Evolutionary conservation across 1,140 invertebrate species (phyloP), one percentile per base, ranked within the genome.

Genomic region (Mycetomoellerius zeteki): DNA sequence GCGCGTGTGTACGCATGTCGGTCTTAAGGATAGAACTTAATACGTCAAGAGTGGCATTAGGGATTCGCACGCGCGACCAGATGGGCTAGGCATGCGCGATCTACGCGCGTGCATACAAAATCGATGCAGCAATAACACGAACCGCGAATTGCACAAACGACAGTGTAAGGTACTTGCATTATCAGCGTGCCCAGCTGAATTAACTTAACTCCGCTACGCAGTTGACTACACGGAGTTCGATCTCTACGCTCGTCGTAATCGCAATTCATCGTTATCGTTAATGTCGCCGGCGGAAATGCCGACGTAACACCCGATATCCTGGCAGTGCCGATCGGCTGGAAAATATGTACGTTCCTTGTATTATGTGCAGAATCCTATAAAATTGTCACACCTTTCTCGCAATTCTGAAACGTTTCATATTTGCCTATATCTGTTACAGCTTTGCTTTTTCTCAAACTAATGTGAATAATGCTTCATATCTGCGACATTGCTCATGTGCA

Each of bases 191-290:
- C 58, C 16, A 37, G 10, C 4, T 85, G 24, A 85, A 78, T 54
- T 85, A 77, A 47, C 67, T 82, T 82, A 82, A 77, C 60, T 85
- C 73, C 60, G 71, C 37, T 76, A 75, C 56, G 50, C 37, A 50
- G 67, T 24, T 75, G 37, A 75, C 12, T 62, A 37, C 14, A 10
- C 21, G 30, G n/a, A 64, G 56, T 85, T 77, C 58, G 47, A 37
- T 60, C 47, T 77, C 19, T 52, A 85, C 24, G 21, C 60, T 27
- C 30, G 58, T 21, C 12, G 12, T 24, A 85, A 65, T 65, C 60
- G 30, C 14, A 60, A 65, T 85, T 65, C 47, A 37, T 78, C 69
- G 43, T 73, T 52, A 50, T 85, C 47, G 43, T 78, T 69, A 78
- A 65, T 54, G 56, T 76, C 81, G n/a, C 3, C 54, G 47, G 14